These are phyloP conservation scores for Leptinotarsa haldemani DNA, from an alignment of 2,888 invertebrate genomes.

Conservation along the genomic window DNA sequence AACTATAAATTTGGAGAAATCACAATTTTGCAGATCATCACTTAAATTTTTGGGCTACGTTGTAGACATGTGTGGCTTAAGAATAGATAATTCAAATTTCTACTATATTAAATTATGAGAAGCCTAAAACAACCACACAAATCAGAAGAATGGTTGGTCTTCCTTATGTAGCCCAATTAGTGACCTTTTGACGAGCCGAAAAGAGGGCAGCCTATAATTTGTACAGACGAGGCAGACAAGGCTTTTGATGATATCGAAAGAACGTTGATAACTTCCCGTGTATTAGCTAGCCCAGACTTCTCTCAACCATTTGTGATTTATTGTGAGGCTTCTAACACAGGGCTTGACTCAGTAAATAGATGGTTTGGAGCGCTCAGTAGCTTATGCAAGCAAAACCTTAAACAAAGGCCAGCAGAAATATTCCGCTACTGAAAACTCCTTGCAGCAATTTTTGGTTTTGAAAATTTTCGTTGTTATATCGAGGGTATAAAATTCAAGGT, in stretches of 20 bases:
- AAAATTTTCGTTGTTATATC: conserved; percentile 16
- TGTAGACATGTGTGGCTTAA: too few relatives aligned
- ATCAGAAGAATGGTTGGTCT: conserved; percentile 26
- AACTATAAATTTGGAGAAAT: conserved; percentile 6
- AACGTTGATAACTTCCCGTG: conserved; percentile 38
- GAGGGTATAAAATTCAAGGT: conserved; percentile 40
- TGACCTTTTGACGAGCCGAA: conserved; percentile 28
- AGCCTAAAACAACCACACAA: too few relatives aligned
- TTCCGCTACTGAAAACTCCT: too few relatives aligned
- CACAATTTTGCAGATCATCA: neutral
- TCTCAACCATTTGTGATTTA: conserved; percentile 34
- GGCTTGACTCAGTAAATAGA: conserved; percentile 31
- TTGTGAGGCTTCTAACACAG: conserved; percentile 44
- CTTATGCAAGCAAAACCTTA: conserved; percentile 37
- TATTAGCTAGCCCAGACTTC: conserved; percentile 45
- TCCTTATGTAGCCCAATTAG: conserved; percentile 34
- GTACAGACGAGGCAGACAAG: conserved; percentile 30
- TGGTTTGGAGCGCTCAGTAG: neutral
- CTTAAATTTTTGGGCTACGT: too few relatives aligned
- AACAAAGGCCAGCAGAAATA: conserved; percentile 28
- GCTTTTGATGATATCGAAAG: conserved; percentile 41
- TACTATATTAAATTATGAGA: conserved; percentile 7
- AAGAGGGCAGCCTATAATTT: conserved; percentile 42
- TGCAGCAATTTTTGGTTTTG: too few relatives aligned
- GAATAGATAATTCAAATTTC: too few relatives aligned